phyloP scores from a whole-genome alignment of 2,888 invertebrate genomes.

The Philhelius pedissequus region DNA sequence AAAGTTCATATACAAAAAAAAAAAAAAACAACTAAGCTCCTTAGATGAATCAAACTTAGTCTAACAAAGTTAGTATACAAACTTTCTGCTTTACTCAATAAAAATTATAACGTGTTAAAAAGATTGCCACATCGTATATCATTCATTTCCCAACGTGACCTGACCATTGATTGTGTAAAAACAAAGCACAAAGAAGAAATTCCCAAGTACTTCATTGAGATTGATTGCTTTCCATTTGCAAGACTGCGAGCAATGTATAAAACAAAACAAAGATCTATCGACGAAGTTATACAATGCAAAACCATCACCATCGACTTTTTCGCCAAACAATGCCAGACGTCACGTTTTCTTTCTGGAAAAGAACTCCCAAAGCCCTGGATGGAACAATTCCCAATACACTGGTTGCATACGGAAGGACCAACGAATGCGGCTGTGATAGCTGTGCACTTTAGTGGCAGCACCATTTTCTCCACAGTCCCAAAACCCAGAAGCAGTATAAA shows the following conservation, averaged over 20 bases:
- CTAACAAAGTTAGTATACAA: not conserved
- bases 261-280: not conserved
- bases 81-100: not conserved
- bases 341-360: conserved; percentile 31
- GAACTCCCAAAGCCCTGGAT: conserved; percentile 1
- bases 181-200: not conserved
- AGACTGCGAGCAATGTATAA: not conserved
- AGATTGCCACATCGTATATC: not conserved
- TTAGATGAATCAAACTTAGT: not conserved
- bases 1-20: no score
- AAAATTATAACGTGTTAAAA: not conserved
- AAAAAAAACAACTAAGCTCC: not conserved
- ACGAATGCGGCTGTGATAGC: not conserved
- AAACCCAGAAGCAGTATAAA: conserved; percentile 6
- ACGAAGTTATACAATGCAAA: conserved; percentile 8
- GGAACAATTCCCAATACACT: conserved; percentile 40
- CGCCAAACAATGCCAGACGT: conserved; percentile 47
- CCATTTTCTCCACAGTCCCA: conserved; percentile 9
- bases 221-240: conserved; percentile 48
- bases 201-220: conserved; percentile 43
- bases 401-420: conserved; percentile 17
- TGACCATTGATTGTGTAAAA: not conserved
- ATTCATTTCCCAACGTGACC: not conserved
- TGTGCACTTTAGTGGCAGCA: conserved; percentile 59
- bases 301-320: not conserved